Percentiles rank a stretch among this genome's conserved stretches.
Evolutionary conservation across 2,797 vertebrate genomes (phyloP).

Genomic region (Anguilla obscura): DNA sequence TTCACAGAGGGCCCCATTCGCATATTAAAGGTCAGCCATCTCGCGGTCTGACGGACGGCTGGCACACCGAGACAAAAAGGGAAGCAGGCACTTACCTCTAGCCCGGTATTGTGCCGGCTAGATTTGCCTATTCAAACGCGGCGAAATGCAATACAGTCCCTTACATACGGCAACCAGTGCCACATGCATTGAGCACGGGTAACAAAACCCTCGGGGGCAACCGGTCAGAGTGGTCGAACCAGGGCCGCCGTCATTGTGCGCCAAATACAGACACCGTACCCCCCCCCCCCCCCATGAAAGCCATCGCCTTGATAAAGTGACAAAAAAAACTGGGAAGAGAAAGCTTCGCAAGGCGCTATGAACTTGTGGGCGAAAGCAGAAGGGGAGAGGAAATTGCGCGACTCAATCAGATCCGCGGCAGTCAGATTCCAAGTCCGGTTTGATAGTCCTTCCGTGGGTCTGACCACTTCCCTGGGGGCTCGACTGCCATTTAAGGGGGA

Average conservation of each 20-base stretch:
- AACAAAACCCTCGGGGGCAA: neutral
- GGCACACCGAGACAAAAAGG: constrained; percentile 26
- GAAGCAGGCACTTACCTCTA: constrained; percentile 14
- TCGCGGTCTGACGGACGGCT: constrained; percentile 22
- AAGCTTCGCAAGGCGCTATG: neutral
- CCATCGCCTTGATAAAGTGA: neutral
- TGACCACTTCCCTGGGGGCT: neutral
- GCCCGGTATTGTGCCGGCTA: neutral
- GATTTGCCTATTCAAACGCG: constrained; percentile 8
- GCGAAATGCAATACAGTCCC: constrained; percentile 6
- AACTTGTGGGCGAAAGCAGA: neutral
- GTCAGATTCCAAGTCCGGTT: neutral
- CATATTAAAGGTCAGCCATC: constrained; percentile 38
- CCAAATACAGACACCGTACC: neutral
- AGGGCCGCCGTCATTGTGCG: neutral
- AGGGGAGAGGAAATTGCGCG: neutral
- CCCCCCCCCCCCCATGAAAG: neutral
- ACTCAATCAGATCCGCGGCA: neutral
- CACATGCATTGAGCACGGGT: constrained; percentile 51
- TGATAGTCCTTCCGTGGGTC: neutral
- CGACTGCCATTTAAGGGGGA: neutral
- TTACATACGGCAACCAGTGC: constrained; percentile 27
- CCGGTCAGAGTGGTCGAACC: neutral
- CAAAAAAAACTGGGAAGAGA: neutral
- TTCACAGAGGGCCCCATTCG: constrained; percentile 1